Percentiles rank a stretch among this genome's conserved stretches.
phyloP scores from a whole-genome alignment of 1,140 invertebrate genomes.

The Heliconius nattereri region DNA sequence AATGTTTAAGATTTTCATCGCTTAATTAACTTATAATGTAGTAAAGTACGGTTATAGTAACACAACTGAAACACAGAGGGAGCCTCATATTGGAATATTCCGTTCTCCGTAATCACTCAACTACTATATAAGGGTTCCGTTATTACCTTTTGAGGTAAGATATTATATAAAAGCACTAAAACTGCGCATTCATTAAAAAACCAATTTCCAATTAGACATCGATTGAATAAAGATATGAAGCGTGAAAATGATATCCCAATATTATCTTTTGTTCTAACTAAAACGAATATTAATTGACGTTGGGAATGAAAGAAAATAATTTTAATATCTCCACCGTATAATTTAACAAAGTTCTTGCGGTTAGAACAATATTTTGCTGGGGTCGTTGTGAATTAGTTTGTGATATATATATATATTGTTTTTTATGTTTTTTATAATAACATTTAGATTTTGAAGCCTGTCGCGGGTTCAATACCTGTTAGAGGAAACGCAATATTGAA shows the following conservation, averaged over 20 bases:
- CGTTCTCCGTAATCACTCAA: too few relatives aligned
- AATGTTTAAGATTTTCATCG: too few relatives aligned
- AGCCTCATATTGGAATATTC: too few relatives aligned
- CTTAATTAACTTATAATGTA: too few relatives aligned
- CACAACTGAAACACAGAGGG: too few relatives aligned
- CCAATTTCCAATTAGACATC: slow-evolving; percentile 26
- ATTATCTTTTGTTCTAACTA: slow-evolving; percentile 31
- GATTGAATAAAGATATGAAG: slow-evolving; percentile 17
- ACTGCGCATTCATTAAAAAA: not conserved
- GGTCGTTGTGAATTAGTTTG: slow-evolving; percentile 11
- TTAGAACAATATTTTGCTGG: slow-evolving; percentile 20
- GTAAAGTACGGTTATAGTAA: too few relatives aligned
- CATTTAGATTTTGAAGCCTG: too few relatives aligned
- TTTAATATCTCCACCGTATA: slow-evolving; percentile 15
- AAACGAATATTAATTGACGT: slow-evolving; percentile 36
- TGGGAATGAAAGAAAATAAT: slow-evolving; percentile 33
- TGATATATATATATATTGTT: not conserved
- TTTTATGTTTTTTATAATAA: not conserved
- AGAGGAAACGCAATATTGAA: too few relatives aligned
- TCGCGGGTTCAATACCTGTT: too few relatives aligned
- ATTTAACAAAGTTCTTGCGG: slow-evolving; percentile 27
- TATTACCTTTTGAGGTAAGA: too few relatives aligned
- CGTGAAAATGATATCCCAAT: slow-evolving; percentile 35
- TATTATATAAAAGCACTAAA: too few relatives aligned
- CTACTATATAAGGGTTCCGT: too few relatives aligned